phyloP scores from a whole-genome alignment of 2,888 invertebrate species.

The Catocala fraxini region DNA sequence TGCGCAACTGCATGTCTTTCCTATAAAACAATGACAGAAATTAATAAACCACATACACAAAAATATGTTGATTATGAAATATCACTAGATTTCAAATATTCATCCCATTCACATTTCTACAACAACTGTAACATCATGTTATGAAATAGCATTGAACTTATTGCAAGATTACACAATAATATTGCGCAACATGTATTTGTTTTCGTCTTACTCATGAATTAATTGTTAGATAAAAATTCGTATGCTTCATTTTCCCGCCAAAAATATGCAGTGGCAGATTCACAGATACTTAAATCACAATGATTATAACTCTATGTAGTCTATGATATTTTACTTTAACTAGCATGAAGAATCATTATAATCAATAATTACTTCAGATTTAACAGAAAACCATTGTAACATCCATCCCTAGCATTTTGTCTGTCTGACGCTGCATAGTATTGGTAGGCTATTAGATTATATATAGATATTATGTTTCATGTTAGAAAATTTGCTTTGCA shows the following conservation, averaged over 20 bases:
- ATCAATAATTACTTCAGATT: background rate
- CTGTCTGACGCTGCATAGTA: background rate
- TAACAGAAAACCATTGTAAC: background rate
- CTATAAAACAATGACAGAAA: no score
- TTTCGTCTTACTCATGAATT: conserved; percentile 5
- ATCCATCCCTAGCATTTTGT: no score
- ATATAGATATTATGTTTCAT: conserved; percentile 19
- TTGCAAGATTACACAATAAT: conserved; percentile 2
- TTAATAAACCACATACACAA: no score
- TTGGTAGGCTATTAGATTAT: conserved; percentile 2
- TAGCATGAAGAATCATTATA: background rate
- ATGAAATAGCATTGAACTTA: background rate
- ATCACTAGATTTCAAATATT: background rate
- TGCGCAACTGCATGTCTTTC: no score
- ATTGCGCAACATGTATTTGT: conserved; percentile 14
- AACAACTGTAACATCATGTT: background rate
- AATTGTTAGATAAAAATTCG: background rate
- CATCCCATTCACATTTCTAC: no score
- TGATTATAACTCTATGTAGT: no score
- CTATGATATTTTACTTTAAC: background rate
- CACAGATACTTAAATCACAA: background rate
- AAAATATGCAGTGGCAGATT: conserved; percentile 3
- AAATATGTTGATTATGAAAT: no score
- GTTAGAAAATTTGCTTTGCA: conserved; percentile 30
- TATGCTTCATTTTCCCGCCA: conserved; percentile 11